phyloP scores from a whole-genome alignment of 1,140 invertebrate species.

The Orchesella cincta region DNA sequence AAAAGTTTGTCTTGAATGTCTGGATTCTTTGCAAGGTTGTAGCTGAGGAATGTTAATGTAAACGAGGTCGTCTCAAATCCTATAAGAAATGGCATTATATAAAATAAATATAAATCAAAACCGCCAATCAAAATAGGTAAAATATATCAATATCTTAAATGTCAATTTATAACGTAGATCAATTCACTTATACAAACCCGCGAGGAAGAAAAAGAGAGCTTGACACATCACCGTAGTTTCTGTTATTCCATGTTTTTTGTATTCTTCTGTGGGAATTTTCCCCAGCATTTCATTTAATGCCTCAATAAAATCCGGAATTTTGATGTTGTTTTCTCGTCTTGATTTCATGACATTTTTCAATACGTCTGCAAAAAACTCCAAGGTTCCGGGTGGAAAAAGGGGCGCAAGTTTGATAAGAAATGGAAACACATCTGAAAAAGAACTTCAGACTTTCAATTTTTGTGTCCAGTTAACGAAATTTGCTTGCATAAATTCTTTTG shows the following conservation, averaged over 20 bases:
- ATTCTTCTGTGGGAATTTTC: constrained; percentile 34
- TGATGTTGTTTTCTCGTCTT: not conserved
- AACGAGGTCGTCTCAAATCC: constrained; percentile 51
- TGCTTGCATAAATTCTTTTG: not conserved
- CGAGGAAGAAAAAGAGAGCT: constrained; percentile 51
- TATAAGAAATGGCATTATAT: too few relatives aligned
- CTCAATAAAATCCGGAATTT: constrained; percentile 39
- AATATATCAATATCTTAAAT: too few relatives aligned
- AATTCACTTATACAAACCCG: too few relatives aligned
- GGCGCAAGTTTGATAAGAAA: constrained; percentile 5
- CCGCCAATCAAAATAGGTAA: too few relatives aligned
- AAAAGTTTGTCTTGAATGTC: constrained; percentile 49
- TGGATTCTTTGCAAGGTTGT: constrained; percentile 44
- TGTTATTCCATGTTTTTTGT: constrained; percentile 35
- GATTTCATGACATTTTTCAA: constrained; percentile 25
- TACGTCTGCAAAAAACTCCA: constrained; percentile 36
- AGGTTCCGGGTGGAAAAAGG: not conserved
- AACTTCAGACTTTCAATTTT: too few relatives aligned
- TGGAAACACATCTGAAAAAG: constrained; percentile 36
- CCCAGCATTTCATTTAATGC: constrained; percentile 34
- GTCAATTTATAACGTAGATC: too few relatives aligned
- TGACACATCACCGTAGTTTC: constrained; percentile 49
- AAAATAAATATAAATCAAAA: too few relatives aligned
- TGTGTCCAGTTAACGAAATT: too few relatives aligned
- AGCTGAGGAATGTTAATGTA: constrained; percentile 44